phyloP scores from a whole-genome alignment of 2,113 vertebrate genomes.

The Chrysemys picta region DNA sequence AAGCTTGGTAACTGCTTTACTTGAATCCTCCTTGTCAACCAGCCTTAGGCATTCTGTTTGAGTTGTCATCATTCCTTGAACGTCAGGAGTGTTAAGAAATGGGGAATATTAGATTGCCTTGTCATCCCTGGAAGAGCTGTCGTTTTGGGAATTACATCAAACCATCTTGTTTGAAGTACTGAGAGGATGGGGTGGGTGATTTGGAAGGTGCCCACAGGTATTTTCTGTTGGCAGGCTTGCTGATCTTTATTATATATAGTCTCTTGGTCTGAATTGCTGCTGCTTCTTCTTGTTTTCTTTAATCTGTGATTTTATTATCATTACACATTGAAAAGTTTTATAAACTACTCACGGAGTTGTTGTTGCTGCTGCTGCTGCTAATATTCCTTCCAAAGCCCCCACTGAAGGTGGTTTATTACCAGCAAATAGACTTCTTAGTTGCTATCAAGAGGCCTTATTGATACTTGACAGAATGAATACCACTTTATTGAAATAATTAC shows the following conservation, averaged over 20 bases:
- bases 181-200: not conserved
- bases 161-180: not conserved
- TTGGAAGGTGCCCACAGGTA: not conserved
- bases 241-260: not conserved
- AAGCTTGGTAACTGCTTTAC: not conserved
- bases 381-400: constrained; percentile 35
- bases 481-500: constrained; percentile 69
- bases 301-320: constrained; percentile 44
- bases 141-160: not conserved
- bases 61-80: not conserved
- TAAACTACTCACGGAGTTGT: constrained; percentile 35
- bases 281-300: constrained; percentile 39
- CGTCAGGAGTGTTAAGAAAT: not conserved
- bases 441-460: constrained; percentile 42
- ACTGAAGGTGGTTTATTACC: constrained; percentile 48
- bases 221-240: not conserved
- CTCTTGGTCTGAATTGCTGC: not conserved
- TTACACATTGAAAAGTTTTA: constrained; percentile 23
- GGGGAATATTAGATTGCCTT: not conserved
- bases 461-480: constrained; percentile 56
- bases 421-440: constrained; percentile 45
- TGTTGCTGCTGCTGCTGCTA: constrained; percentile 34
- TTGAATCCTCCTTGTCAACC: not conserved
- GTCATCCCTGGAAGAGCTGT: not conserved
- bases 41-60: not conserved